Base-by-base conservation (phyloP, 1,140 invertebrate species). In the Drosophila ohnishii region DNA sequence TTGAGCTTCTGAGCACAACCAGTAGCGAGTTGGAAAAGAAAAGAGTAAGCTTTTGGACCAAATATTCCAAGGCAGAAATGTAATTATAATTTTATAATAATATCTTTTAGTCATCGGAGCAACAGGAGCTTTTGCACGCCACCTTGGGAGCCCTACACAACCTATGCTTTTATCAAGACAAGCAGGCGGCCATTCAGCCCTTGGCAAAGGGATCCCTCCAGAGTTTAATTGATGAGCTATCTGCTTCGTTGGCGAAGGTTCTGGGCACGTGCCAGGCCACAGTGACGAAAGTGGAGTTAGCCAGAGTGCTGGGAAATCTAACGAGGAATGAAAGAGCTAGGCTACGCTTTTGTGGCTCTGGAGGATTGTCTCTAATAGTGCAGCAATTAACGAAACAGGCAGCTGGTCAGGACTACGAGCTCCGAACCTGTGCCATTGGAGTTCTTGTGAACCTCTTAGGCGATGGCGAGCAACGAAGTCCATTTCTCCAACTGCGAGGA, bases 221-320 rank as follows among this genome's bases (percentile, higher is more conserved):
- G 51, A 78, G 83, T 11, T 59, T 84, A 2, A 82, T 91, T n/a
- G 69, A 73, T 10, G 79, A 91, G 44, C 51, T 91, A 28, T 66
- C 90, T 1, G 66, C 58, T 1, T 60, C 78, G 7, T 28, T 92
- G 42, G 90, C 75, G 25, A 58, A 48, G 1, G 80, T 83, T 0
- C 40, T 92, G 53, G 51, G 61, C n/a, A 56, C 47, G 7, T 86
- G 86, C 44, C 74, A 70, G 11, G 34, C 70, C 5, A 28, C 64
- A 6, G 63, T 40, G 44, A 83, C 89, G 25, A 84, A 90, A 14
- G 82, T 91, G 47, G 92, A 92, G 75, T 74, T 91, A 19, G 85
- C 84, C 9, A 66, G 92, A 1, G 92, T 92, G 1, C 66, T 92
- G 19, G 92, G 92, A 30, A 92, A 92, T 57, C 80, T 92, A 22